Evolutionary conservation across 2,888 invertebrate species (phyloP), one percentile per base, ranked within the genome.

Genomic region (Elgonia sp.): DNA sequence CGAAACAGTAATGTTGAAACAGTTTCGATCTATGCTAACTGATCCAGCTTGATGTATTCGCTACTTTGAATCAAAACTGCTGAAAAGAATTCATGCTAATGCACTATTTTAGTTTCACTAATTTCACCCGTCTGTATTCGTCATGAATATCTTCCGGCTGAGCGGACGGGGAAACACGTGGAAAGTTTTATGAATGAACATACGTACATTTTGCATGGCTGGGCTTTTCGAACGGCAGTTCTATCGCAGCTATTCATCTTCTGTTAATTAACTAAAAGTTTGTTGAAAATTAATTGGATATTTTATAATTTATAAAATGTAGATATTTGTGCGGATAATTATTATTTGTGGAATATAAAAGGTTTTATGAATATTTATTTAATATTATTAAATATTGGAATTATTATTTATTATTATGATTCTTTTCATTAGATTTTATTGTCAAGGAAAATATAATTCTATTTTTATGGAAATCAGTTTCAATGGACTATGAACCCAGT

Each of bases 151-250:
- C 53, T 73, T 72, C 53, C 67, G 50, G n/a, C 16, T 21, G 62
- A 55, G 70, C 40, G 63, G 62, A 39, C 37, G 20, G 60, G 18
- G 53, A 67, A 60, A 73, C 79, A 79, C 79, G 79, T 79, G 84
- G 72, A 84, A 84, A 77, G 55, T 85, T 85, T 85, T 67, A 65
- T 85, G 53, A 70, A 85, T 85, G 84, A 73, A 85, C 39, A 79
- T 50, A 73, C 57, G 69, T 60, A 8, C 20, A 57, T 55, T 77
- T 84, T 55, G 16, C 37, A 69, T 46, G 39, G 16, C 57, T 14
- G n/a, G 29, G 10, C 46, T 53, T 72, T 63, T 70, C 39, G 42
- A 29, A 29, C 29, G 29, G 29, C 29, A 29, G 29, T 29, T 39
- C 20, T 42, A 42, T 42, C 42, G 42, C 14, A 12, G 2, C 8